Evolutionary conservation across 2,113 vertebrate genomes (phyloP).

Genomic region (Egretta garzetta): DNA sequence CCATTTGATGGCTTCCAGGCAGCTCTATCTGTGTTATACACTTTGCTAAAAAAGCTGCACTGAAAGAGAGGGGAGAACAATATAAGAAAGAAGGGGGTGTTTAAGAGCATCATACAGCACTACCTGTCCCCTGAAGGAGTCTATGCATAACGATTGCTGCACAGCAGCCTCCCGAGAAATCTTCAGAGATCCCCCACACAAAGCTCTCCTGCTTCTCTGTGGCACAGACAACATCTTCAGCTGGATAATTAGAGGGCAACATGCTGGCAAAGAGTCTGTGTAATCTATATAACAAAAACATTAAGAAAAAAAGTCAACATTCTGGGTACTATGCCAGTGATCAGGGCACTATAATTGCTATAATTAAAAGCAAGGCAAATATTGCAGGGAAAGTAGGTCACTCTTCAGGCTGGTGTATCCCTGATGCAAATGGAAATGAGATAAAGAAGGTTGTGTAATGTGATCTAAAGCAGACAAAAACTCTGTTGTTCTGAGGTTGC

Average conservation of each 20-base stretch:
- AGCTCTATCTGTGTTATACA: not conserved
- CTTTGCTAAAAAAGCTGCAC: not conserved
- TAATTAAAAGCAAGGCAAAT: constrained; percentile 78
- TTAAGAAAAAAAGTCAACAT: constrained; percentile 53
- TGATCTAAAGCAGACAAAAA: constrained; percentile 15
- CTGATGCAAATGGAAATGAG: constrained; percentile 40
- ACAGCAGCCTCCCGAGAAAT: not conserved
- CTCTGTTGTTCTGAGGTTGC: not conserved
- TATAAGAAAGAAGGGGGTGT: not conserved
- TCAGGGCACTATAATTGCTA: constrained; percentile 70
- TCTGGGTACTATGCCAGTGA: constrained; percentile 57
- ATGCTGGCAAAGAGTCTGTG: constrained; percentile 37
- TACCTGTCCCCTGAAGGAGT: not conserved
- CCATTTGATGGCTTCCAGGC: not conserved
- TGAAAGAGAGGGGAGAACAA: not conserved
- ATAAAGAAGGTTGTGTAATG: not conserved
- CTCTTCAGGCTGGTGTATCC: constrained; percentile 31
- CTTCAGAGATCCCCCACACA: not conserved
- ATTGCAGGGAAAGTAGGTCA: constrained; percentile 73
- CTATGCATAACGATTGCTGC: not conserved
- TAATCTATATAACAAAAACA: constrained; percentile 72
- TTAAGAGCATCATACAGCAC: not conserved
- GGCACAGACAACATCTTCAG: not conserved
- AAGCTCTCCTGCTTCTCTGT: not conserved
- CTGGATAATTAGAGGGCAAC: constrained; percentile 52